A percentile compares a stretch with the other conserved stretches of the same genome.
phyloP scores from a whole-genome alignment of 2,888 invertebrate genomes.

The Pristionchus japonicus region DNA sequence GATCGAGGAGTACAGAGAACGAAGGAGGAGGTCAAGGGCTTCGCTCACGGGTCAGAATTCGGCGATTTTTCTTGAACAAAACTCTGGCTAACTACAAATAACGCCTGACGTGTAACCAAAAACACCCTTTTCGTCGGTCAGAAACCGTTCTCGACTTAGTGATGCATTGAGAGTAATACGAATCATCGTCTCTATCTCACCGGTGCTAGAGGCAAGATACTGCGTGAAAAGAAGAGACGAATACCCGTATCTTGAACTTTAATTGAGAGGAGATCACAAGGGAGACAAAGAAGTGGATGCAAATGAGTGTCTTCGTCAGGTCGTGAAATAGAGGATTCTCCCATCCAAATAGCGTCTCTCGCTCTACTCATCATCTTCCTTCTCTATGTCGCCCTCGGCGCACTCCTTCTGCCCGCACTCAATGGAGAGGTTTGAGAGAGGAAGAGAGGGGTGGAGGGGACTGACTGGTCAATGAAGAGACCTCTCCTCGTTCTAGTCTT shows the following conservation, averaged over 20 bases:
- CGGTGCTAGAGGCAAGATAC: too few relatives aligned
- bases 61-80: conserved; percentile 5
- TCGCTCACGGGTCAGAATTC: conserved; percentile 61
- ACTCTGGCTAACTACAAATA: too few relatives aligned
- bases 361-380: conserved; percentile 68
- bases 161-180: neutral
- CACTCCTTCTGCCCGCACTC: conserved; percentile 70
- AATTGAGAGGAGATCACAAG: neutral
- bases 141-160: neutral
- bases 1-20: conserved; percentile 68
- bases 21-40: conserved; percentile 64
- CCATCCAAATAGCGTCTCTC: conserved; percentile 68
- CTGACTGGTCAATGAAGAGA: too few relatives aligned
- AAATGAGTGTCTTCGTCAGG: conserved; percentile 1
- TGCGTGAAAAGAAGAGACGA: neutral
- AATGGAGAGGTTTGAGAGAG: conserved; percentile 65
- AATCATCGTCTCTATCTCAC: too few relatives aligned
- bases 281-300: neutral
- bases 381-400: conserved; percentile 72
- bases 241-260: too few relatives aligned
- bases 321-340: conserved; percentile 52
- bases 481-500: too few relatives aligned
- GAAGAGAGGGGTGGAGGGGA: neutral
- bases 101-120: neutral
- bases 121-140: neutral